Conservation (phyloP, 1,140 invertebrate genomes). For the Listronotus bonariensis region DNA sequence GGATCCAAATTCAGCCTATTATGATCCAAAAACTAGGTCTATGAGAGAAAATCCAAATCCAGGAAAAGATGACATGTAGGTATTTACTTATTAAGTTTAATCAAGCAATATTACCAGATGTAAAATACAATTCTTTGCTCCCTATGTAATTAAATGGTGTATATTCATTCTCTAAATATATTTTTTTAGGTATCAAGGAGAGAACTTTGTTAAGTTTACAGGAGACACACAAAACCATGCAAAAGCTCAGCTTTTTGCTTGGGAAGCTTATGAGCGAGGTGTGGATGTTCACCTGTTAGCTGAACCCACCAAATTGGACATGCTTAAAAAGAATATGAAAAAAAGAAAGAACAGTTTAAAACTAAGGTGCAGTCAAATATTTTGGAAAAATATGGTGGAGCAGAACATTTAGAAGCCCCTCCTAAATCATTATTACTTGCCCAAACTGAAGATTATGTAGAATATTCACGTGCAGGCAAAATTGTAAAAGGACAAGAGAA, state of each 20-base stretch:
- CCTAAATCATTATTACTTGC: constrained; percentile 86
- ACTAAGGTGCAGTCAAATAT: constrained; percentile 73
- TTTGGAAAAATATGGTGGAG: constrained; percentile 88
- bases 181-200: constrained; percentile 81
- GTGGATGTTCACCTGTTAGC: constrained; percentile 96
- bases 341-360: constrained; percentile 88
- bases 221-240: constrained; percentile 93
- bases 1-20: constrained; percentile 96
- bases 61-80: constrained; percentile 59
- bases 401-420: constrained; percentile 86
- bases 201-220: constrained; percentile 93
- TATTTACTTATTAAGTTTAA: neutral
- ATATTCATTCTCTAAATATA: neutral
- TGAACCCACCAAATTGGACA: constrained; percentile 96
- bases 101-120: neutral
- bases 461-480: constrained; percentile 94
- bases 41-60: constrained; percentile 98
- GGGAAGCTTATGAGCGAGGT: constrained; percentile 93
- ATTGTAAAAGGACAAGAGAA: constrained; percentile 85
- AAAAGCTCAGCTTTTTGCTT: constrained; percentile 94
- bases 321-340: constrained; percentile 89
- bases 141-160: neutral
- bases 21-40: constrained; percentile 97
- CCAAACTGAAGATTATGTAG: constrained; percentile 95
- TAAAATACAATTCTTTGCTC: neutral